Base-by-base conservation (phyloP, 2,888 invertebrate genomes). In the Amphipyra tragopoginis region DNA sequence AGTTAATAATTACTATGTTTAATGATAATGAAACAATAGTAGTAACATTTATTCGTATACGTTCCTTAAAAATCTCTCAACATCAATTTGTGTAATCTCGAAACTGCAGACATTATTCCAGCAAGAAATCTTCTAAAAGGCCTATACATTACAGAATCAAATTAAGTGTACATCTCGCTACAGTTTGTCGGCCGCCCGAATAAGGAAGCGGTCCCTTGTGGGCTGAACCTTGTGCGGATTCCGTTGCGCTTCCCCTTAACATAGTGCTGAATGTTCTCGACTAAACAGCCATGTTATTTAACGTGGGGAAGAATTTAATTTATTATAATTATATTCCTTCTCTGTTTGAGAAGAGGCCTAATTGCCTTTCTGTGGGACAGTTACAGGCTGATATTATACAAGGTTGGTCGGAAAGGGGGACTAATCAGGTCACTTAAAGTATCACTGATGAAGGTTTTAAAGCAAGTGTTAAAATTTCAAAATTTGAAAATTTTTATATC, bases 181-280 rank as follows among this genome's bases (percentile, higher is more conserved):
- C 65, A 77, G 74, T 63, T 73, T 68, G 62, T 65, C 45, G 75
- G 65, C 59, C 54, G 57, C 43, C 56, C 52, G 50, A 50, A 69
- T 69, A 75, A 77, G 74, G 63, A 69, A 77, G 56, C n/a, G 65
- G 60, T 77, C 78, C 75, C 78, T 45, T 29, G 75, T 56, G 77
- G 52, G 44, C 39, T 7, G 44, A 77, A 53, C 49, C 56, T 68
- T 56, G 54, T 65, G 56, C 53, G 56, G 45, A 77, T 60, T 55
- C 49, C 15, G 43, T 26, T 40, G 47, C 21, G 44, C 57, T 54
- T 51, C 5, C 54, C 33, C 49, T 64, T 55, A 14, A 61, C 47
- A 60, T 40, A 59, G 40, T 21, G 64, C 58, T 33, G 56, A 73
- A 51, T 64, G 50, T 68, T 64, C 38, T 48, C 44, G 42, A 67